A percentile compares a stretch with the other conserved stretches of the same genome.
Evolutionary conservation across 2,797 vertebrate species (phyloP).

Genomic region (Clarias fuscus): DNA sequence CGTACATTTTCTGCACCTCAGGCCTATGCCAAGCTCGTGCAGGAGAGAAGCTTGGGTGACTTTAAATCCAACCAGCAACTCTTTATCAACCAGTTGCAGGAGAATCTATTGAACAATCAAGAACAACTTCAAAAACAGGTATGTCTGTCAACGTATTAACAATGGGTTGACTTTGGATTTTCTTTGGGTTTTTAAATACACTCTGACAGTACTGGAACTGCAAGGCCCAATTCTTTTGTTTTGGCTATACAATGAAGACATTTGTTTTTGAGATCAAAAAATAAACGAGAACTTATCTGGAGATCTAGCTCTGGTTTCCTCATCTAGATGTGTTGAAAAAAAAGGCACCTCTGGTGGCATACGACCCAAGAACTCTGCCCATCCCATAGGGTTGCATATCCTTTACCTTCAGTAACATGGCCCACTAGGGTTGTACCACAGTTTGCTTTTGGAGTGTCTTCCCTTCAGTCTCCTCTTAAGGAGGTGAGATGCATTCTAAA

Average conservation of each 20-base stretch:
- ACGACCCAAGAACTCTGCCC: no score
- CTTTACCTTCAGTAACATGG: neutral
- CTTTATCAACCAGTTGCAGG: constrained; percentile 71
- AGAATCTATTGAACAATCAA: constrained; percentile 72
- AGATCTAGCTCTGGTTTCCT: neutral
- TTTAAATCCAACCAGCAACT: constrained; percentile 65
- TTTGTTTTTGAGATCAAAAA: neutral
- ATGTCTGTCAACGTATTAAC: constrained; percentile 36
- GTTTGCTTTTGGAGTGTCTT: neutral
- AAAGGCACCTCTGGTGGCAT: neutral
- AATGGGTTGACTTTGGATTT: neutral
- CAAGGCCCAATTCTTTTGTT: neutral
- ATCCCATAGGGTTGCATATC: neutral
- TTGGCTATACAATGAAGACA: neutral
- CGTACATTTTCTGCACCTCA: constrained; percentile 68
- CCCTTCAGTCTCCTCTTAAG: neutral
- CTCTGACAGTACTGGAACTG: neutral
- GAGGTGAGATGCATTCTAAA: neutral
- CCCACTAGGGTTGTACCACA: neutral
- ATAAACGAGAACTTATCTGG: neutral
- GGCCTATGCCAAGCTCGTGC: constrained; percentile 68
- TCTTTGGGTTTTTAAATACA: neutral
- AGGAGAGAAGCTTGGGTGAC: constrained; percentile 67
- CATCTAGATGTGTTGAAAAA: neutral
- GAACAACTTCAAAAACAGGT: constrained; percentile 77